Evolutionary conservation across 2,888 invertebrate species (phyloP).

Genomic region (Erebia aethiops): DNA sequence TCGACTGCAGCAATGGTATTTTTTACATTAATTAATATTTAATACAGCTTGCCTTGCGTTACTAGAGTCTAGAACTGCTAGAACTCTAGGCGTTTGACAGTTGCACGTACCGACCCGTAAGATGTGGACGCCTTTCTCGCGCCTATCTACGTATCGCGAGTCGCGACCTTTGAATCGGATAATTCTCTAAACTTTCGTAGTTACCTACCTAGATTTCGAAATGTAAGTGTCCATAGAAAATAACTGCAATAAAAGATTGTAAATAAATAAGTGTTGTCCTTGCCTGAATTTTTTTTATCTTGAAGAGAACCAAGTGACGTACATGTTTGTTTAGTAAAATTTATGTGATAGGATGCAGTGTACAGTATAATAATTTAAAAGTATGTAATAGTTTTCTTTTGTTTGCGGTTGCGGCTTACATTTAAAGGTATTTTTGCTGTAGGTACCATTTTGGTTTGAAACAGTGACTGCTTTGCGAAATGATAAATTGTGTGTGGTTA

Average conservation of each 20-base stretch:
- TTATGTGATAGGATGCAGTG: slow-evolving; percentile 60
- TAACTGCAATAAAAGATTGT: neutral
- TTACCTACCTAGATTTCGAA: slow-evolving; percentile 15
- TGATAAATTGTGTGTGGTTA: slow-evolving; percentile 5
- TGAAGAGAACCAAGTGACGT: slow-evolving; percentile 48
- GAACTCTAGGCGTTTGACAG: slow-evolving; percentile 45
- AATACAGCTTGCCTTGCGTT: neutral
- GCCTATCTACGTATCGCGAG: slow-evolving; percentile 47
- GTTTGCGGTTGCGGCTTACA: slow-evolving; percentile 62
- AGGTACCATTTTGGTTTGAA: slow-evolving; percentile 31
- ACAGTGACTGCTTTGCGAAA: slow-evolving; percentile 5
- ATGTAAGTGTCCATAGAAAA: slow-evolving; percentile 10
- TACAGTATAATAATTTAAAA: slow-evolving; percentile 59
- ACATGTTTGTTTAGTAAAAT: slow-evolving; percentile 67
- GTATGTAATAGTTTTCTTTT: slow-evolving; percentile 49
- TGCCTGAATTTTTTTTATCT: slow-evolving; percentile 29
- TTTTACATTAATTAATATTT: neutral
- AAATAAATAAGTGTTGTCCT: neutral
- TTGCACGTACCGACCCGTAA: slow-evolving; percentile 58
- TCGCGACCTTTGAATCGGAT: slow-evolving; percentile 49
- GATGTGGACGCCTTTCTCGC: slow-evolving; percentile 52
- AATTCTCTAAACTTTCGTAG: slow-evolving; percentile 39
- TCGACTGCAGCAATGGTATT: too few relatives aligned
- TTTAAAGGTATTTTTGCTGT: slow-evolving; percentile 54
- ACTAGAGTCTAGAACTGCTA: neutral